Evolutionary conservation across 2,113 vertebrate species (phyloP).

Genomic region (Salvelinus namaycush): DNA sequence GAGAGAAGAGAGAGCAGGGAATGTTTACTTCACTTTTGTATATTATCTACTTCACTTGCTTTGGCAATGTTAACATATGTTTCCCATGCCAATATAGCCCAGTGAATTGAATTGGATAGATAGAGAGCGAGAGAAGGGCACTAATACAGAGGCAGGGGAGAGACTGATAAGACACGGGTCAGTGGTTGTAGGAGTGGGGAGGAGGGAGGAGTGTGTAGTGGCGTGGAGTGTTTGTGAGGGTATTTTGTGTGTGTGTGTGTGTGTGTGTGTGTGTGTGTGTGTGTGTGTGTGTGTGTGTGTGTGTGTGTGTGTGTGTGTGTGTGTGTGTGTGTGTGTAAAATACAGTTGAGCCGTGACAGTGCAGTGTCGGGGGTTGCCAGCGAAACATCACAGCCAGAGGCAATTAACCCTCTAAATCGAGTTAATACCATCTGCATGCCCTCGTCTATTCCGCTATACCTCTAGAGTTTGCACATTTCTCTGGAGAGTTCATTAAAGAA

Average conservation of each 20-base stretch:
- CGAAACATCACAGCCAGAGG: background rate
- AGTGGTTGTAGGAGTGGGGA: background rate
- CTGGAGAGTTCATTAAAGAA: background rate
- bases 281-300: conserved; percentile 29
- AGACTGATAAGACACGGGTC: background rate
- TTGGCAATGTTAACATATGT: too few species aligned
- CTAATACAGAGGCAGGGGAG: background rate
- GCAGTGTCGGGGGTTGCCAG: background rate
- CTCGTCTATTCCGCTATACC: background rate
- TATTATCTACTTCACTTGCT: too few species aligned
- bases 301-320: conserved; percentile 23
- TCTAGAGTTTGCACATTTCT: background rate
- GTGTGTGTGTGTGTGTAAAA: conserved; percentile 23
- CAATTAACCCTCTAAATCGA: conserved; percentile 8
- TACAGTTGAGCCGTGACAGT: background rate
- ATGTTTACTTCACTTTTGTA: too few species aligned
- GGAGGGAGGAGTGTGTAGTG: too few species aligned
- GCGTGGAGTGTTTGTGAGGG: too few species aligned
- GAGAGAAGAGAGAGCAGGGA: too few species aligned
- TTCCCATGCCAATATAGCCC: too few species aligned
- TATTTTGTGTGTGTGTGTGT: conserved; percentile 23
- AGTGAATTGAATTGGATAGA: too few species aligned
- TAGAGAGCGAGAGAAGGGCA: background rate
- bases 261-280: conserved; percentile 18
- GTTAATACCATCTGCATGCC: background rate